Evolutionary conservation across 2,888 invertebrate species (phyloP).

Genomic region (Synanthedon tipuliformis): DNA sequence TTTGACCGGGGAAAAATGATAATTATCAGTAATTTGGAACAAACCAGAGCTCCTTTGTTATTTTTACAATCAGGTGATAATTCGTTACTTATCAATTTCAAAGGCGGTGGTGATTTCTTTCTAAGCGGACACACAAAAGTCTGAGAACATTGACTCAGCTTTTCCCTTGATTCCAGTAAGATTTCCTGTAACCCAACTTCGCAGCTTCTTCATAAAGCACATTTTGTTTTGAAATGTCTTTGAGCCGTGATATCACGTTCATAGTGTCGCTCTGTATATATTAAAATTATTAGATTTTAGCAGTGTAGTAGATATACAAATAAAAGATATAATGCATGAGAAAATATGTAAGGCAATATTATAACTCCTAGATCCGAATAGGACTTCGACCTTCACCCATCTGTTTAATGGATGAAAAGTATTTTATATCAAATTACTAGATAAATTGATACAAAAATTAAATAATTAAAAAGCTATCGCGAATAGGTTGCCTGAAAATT

Average conservation of each 20-base stretch:
- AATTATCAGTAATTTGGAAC: constrained; percentile 13
- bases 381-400: too few species aligned
- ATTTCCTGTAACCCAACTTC: constrained; percentile 30
- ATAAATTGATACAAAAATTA: too few species aligned
- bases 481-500: too few species aligned
- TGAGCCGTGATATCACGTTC: constrained; percentile 20
- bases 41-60: constrained; percentile 14
- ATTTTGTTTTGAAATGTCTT: constrained; percentile 26
- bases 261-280: constrained; percentile 3
- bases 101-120: background rate
- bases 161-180: constrained; percentile 43
- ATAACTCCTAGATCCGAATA: too few species aligned
- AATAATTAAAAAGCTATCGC: too few species aligned
- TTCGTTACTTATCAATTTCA: constrained; percentile 15
- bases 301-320: too few species aligned
- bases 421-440: too few species aligned
- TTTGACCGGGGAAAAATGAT: constrained; percentile 11
- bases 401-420: too few species aligned
- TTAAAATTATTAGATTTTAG: too few species aligned
- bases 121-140: background rate
- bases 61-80: constrained; percentile 17
- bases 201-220: constrained; percentile 28
- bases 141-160: constrained; percentile 30
- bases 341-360: too few species aligned
- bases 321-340: too few species aligned